These are phyloP conservation scores for Tenebrosternarchus preto DNA, from an alignment of 2,113 vertebrate genomes.

Conservation along the genomic window DNA sequence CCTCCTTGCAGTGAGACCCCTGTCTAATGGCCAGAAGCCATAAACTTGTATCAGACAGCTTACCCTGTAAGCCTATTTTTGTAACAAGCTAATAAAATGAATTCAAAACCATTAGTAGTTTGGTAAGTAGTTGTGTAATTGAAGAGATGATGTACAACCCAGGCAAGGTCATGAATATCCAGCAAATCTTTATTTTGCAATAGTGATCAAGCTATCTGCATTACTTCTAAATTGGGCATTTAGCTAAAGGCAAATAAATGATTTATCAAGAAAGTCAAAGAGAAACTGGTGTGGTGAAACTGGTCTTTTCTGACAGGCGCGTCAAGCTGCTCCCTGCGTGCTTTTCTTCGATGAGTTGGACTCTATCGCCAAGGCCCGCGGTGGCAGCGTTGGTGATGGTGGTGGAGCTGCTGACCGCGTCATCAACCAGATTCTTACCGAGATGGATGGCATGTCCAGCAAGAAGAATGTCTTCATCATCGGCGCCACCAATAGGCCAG, in stretches of 20 bases:
- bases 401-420: slow-evolving; percentile 95
- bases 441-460: slow-evolving; percentile 99
- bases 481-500: slow-evolving; percentile 95
- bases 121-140: no score
- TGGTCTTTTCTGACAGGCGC: slow-evolving; percentile 74
- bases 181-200: no score
- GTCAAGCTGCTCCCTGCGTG: slow-evolving; percentile 95
- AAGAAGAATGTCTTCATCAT: slow-evolving; percentile 99
- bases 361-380: slow-evolving; percentile 97
- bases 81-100: no score
- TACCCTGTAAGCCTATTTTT: no score
- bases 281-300: background rate
- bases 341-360: slow-evolving; percentile 98
- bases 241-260: background rate
- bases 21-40: no score
- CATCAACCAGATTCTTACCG: slow-evolving; percentile 98
- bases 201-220: no score
- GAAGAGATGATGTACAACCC: no score
- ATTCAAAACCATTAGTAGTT: no score
- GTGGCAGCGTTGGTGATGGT: slow-evolving; percentile 93
- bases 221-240: no score
- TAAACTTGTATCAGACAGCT: no score
- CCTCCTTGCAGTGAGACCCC: no score
- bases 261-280: background rate
- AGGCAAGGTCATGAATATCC: no score